Evolutionary conservation across 2,888 invertebrate species (phyloP), one percentile per base, ranked within the genome.

Genomic region (Toxonevra muliebris): DNA sequence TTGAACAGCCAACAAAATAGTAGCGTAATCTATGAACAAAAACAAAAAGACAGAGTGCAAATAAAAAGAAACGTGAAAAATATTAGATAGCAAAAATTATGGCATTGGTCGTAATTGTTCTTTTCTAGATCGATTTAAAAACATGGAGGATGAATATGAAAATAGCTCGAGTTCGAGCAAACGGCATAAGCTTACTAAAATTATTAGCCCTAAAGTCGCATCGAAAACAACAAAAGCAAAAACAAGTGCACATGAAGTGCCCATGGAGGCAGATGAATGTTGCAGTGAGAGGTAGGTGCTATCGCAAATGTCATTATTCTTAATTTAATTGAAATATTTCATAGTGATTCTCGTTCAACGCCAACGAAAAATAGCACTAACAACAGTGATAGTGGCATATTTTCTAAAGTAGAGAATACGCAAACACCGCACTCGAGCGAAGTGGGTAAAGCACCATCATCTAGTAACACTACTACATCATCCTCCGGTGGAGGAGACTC

Each of bases 351-450:
- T n/a, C 58, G 41, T 1, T 65, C 55, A 69, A 42, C 45, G 58
- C 41, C 66, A 66, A 63, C 45, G 65, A 62, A 65, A 10, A 67
- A 52, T 15, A 62, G 55, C 10, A 69, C 61, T 48, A 69, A 55
- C 43, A 68, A 65, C 30, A 68, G 66, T 55, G 71, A 73, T 57
- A 73, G 73, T 55, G 71, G 71, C 1, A 53, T 71, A 19, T 70
- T 65, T 69, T 65, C 63, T n/a, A 74, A 70, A 67, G 67, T 69
- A 65, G 74, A 70, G 20, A 70, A 70, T 1, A 15, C 12, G 45
- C 52, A 42, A 50, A 59, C 43, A 20, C 11, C 20, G 1, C 10
- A 15, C 15, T 48, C 15, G 48, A 10, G n/a, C 11, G 15, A 48
- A 48, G 48, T 8, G 11, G 15, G 48, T 10, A 10, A n/a, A 15